Evolutionary conservation across 2,797 vertebrate genomes (phyloP).

Genomic region (Sphenodon punctatus): DNA sequence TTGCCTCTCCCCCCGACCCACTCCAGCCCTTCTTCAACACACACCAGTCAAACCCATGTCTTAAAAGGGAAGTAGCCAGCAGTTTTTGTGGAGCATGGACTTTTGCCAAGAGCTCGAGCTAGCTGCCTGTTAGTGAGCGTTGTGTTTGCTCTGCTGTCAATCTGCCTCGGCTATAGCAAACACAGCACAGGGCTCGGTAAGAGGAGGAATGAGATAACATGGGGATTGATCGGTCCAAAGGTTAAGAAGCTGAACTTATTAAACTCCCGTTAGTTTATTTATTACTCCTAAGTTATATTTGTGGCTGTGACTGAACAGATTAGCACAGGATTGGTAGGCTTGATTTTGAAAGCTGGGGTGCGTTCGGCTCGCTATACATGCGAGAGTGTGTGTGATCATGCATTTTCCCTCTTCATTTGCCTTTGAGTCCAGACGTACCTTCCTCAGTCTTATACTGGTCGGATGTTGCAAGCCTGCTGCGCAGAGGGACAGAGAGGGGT

Average conservation of each 20-base stretch:
- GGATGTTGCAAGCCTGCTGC: not conserved
- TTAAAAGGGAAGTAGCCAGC: constrained; percentile 19
- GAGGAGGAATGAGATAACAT: not conserved
- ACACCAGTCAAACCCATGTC: not conserved
- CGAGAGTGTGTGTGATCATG: not conserved
- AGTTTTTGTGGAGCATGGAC: not conserved
- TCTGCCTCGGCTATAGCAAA: fast-evolving
- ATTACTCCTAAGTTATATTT: constrained; percentile 37
- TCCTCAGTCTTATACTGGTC: not conserved
- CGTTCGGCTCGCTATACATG: not conserved
- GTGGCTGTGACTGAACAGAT: constrained; percentile 19
- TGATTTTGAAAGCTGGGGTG: not conserved
- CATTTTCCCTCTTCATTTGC: not conserved
- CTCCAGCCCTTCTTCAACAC: fast-evolving
- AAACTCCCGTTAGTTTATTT: constrained; percentile 47
- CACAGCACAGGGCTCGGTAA: fast-evolving
- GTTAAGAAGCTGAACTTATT: constrained; percentile 34
- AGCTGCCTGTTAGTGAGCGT: not conserved
- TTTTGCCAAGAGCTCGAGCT: not conserved
- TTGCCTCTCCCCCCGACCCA: fast-evolving
- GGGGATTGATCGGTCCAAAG: constrained; percentile 15
- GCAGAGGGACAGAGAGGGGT: not conserved
- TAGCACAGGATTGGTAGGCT: not conserved
- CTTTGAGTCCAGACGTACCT: not conserved
- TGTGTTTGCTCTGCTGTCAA: not conserved